phyloP scores from a whole-genome alignment of 2,888 invertebrate species.

The Nysson spinosus region DNA sequence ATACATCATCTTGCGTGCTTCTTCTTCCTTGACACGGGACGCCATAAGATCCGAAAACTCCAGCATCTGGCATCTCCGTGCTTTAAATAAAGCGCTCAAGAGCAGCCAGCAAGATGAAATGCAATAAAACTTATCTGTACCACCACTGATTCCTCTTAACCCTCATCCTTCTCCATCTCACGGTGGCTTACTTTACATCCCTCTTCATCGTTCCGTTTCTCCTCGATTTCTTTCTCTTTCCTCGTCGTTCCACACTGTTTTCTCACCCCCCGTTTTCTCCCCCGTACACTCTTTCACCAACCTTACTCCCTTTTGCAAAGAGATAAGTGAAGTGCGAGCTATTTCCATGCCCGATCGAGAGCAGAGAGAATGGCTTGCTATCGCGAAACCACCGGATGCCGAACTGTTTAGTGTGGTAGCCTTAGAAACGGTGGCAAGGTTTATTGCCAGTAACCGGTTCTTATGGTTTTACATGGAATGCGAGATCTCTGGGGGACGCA shows the following conservation, averaged over 20 bases:
- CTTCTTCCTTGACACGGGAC: conserved; percentile 36
- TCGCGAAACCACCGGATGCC: conserved; percentile 15
- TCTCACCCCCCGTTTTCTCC: not conserved
- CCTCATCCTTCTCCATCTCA: not conserved
- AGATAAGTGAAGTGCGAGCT: conserved; percentile 8
- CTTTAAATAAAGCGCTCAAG: conserved; percentile 68
- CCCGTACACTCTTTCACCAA: too few species aligned
- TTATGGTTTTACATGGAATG: too few species aligned
- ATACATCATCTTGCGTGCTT: conserved; percentile 36
- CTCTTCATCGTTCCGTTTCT: not conserved
- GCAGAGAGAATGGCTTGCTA: not conserved
- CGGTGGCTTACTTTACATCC: not conserved
- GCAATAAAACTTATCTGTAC: conserved; percentile 63
- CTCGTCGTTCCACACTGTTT: not conserved
- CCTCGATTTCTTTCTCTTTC: conserved; percentile 1
- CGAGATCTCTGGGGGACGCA: too few species aligned
- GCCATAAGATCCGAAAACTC: conserved; percentile 42
- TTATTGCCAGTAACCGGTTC: conserved; percentile 1
- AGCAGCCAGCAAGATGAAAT: conserved; percentile 58
- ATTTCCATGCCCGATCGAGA: not conserved
- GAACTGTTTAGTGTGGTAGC: conserved; percentile 6
- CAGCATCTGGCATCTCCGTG: conserved; percentile 37
- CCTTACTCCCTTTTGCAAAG: not conserved
- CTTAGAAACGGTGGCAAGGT: not conserved
- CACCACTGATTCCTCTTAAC: conserved; percentile 1